Conservation (phyloP, 2,888 invertebrate species). For the Slavum lentiscoides region DNA sequence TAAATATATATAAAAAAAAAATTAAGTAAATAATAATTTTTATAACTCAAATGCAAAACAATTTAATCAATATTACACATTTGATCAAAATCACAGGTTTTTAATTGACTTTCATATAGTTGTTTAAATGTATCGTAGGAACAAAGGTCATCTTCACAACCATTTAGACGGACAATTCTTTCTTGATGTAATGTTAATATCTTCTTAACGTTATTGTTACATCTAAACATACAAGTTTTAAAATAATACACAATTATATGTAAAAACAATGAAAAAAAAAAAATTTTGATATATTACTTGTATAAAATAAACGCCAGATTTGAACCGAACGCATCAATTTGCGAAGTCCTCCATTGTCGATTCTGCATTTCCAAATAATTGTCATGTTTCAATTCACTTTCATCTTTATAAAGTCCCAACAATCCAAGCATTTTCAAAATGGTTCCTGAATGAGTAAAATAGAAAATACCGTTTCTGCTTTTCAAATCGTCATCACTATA, state of each 20-base stretch:
- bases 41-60: background rate
- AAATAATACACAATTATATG: conserved; percentile 28
- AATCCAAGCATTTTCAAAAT: conserved; percentile 75
- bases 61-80: conserved; percentile 63
- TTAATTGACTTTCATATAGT: conserved; percentile 66
- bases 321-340: conserved; percentile 78
- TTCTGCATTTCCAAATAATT: conserved; percentile 59
- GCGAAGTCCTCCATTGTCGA: conserved; percentile 63
- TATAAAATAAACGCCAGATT: conserved; percentile 78
- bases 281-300: conserved; percentile 63
- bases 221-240: conserved; percentile 61
- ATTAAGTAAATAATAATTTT: background rate
- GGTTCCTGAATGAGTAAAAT: conserved; percentile 84
- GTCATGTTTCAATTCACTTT: conserved; percentile 65
- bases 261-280: conserved; percentile 1
- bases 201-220: conserved; percentile 62
- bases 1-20: too few relatives aligned
- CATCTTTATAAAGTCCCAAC: conserved; percentile 73
- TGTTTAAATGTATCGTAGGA: conserved; percentile 65
- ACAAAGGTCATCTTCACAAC: conserved; percentile 70
- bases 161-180: conserved; percentile 69
- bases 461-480: conserved; percentile 60
- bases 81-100: conserved; percentile 69
- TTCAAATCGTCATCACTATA: conserved; percentile 35
- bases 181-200: conserved; percentile 78